Evolutionary conservation across 2,888 invertebrate genomes (phyloP).

Genomic region (Isoperla grammatica): DNA sequence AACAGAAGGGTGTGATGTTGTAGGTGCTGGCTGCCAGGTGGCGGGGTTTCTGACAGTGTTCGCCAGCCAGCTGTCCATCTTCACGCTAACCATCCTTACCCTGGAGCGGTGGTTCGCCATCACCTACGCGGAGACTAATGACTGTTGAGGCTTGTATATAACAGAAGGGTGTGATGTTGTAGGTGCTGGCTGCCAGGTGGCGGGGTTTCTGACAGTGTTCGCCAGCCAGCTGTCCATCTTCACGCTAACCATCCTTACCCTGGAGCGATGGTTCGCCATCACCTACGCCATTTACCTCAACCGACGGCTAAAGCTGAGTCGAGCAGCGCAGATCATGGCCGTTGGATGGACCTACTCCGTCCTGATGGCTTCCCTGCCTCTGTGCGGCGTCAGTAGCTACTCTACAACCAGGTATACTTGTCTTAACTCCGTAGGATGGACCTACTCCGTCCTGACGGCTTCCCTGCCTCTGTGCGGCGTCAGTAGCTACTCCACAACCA

Average conservation of each 20-base stretch:
- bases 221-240: constrained; percentile 83
- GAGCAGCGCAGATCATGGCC: constrained; percentile 70
- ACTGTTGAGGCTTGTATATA: no score
- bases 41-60: constrained; percentile 87
- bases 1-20: no score
- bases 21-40: constrained; percentile 74
- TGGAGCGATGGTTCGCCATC: constrained; percentile 81
- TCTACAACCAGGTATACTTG: constrained; percentile 78
- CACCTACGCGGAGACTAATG: no score
- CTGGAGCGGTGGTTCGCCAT: constrained; percentile 81
- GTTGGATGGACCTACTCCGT: constrained; percentile 75
- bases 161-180: no score
- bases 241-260: constrained; percentile 77
- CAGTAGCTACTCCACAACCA: no score
- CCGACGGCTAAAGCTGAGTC: constrained; percentile 64
- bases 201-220: constrained; percentile 84
- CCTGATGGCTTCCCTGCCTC: constrained; percentile 69
- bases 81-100: constrained; percentile 80
- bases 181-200: constrained; percentile 75
- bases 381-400: constrained; percentile 80
- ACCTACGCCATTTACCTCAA: constrained; percentile 79
- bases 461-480: no score
- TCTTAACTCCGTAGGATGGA: no score
- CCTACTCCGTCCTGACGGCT: no score
- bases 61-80: constrained; percentile 80